A percentile compares a stretch with the other conserved stretches of the same genome.
Evolutionary conservation across 2,113 vertebrate species (phyloP).

Genomic region (Antigone vipio): DNA sequence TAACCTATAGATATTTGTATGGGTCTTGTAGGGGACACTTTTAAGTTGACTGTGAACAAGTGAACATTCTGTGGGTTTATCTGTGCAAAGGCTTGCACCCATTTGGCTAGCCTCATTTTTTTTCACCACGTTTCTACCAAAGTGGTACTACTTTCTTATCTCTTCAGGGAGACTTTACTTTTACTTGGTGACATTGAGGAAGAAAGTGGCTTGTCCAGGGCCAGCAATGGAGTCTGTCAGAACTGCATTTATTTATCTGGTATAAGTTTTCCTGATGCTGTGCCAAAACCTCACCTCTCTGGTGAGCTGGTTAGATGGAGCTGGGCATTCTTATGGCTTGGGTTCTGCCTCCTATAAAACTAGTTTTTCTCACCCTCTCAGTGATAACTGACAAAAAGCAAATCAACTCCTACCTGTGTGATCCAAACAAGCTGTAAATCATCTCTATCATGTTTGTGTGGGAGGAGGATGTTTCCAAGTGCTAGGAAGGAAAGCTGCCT

Average conservation of each 20-base stretch:
- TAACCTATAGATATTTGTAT: background rate
- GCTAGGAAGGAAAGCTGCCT: background rate
- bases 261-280: background rate
- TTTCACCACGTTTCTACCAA: background rate
- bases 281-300: background rate
- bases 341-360: conserved; percentile 2
- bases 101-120: background rate
- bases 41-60: background rate
- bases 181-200: background rate
- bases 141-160: background rate
- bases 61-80: background rate
- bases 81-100: background rate
- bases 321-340: background rate
- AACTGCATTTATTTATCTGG: background rate
- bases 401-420: background rate
- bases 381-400: background rate
- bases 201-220: background rate
- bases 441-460: background rate
- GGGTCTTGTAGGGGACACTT: background rate
- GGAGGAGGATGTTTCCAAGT: conserved; percentile 2
- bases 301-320: background rate
- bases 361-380: conserved; percentile 14
- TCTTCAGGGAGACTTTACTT: background rate
- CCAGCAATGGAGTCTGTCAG: background rate
- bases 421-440: background rate